Evolutionary conservation across 2,888 invertebrate species (phyloP).

Genomic region (Ophion costatus): DNA sequence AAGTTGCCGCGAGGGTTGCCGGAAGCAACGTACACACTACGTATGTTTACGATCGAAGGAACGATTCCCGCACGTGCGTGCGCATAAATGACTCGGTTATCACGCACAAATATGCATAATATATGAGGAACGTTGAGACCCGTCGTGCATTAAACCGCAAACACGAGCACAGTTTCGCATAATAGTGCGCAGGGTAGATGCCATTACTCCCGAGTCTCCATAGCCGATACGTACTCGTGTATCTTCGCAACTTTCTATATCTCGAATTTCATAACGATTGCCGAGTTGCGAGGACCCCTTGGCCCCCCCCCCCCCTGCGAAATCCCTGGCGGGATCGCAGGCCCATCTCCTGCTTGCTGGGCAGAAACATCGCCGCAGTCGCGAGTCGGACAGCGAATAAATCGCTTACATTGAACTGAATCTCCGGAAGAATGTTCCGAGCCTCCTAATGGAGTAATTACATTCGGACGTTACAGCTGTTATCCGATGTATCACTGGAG

Average conservation of each 20-base stretch:
- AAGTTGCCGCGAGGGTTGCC: slow-evolving; percentile 56
- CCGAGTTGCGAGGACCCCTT: background rate
- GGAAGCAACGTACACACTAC: slow-evolving; percentile 59
- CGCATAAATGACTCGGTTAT: slow-evolving; percentile 62
- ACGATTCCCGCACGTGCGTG: slow-evolving; percentile 63
- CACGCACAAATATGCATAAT: slow-evolving; percentile 49
- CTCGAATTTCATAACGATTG: slow-evolving; percentile 21
- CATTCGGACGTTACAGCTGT: too few relatives aligned
- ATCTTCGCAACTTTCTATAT: slow-evolving; percentile 10
- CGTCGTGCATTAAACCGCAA: slow-evolving; percentile 46
- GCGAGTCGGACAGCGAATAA: background rate
- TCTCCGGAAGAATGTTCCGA: too few relatives aligned
- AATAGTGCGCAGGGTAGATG: slow-evolving; percentile 13
- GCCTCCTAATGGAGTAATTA: too few relatives aligned
- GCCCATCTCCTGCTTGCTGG: background rate
- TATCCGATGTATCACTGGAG: too few relatives aligned
- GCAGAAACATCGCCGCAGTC: too few relatives aligned
- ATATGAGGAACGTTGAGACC: slow-evolving; percentile 27
- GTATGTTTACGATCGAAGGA: slow-evolving; percentile 66
- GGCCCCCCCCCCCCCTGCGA: too few relatives aligned
- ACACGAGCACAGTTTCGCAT: slow-evolving; percentile 28
- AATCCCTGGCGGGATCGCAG: background rate
- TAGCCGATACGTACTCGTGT: slow-evolving; percentile 1
- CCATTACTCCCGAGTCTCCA: slow-evolving; percentile 1
- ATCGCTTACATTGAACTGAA: too few relatives aligned